A percentile compares a stretch with the other conserved stretches of the same genome.
Conservation (phyloP, 2,888 invertebrate species). For the Zelleria hepariella region DNA sequence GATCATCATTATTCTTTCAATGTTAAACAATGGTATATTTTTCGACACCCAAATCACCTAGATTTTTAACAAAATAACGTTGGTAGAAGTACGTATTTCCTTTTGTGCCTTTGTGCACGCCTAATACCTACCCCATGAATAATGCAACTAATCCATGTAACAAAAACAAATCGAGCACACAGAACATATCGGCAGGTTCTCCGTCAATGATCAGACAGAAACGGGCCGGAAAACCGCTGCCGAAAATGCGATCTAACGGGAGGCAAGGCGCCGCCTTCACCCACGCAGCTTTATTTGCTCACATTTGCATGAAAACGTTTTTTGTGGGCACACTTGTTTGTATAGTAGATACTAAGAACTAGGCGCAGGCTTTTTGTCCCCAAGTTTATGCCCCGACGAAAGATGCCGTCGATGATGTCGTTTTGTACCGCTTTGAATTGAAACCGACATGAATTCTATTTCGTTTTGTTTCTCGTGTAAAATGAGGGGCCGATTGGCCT, state of each 20-base stretch:
- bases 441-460: background rate
- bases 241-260: conserved; percentile 67
- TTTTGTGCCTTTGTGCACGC: background rate
- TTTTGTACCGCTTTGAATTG: background rate
- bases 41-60: no score
- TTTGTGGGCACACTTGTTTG: conserved; percentile 69
- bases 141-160: background rate
- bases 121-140: background rate
- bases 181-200: background rate
- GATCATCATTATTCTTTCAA: no score
- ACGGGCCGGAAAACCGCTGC: conserved; percentile 58
- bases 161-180: background rate
- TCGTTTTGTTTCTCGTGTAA: background rate
- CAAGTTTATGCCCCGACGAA: background rate
- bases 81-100: background rate
- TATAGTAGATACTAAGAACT: conserved; percentile 44
- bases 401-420: background rate
- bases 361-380: conserved; percentile 44
- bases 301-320: conserved; percentile 72
- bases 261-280: conserved; percentile 35
- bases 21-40: no score
- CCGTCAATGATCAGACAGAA: background rate
- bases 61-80: no score
- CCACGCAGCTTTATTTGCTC: conserved; percentile 61
- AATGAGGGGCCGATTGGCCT: background rate